Evolutionary conservation across 2,888 invertebrate species (phyloP).

Genomic region (Trichogramma evanescens): DNA sequence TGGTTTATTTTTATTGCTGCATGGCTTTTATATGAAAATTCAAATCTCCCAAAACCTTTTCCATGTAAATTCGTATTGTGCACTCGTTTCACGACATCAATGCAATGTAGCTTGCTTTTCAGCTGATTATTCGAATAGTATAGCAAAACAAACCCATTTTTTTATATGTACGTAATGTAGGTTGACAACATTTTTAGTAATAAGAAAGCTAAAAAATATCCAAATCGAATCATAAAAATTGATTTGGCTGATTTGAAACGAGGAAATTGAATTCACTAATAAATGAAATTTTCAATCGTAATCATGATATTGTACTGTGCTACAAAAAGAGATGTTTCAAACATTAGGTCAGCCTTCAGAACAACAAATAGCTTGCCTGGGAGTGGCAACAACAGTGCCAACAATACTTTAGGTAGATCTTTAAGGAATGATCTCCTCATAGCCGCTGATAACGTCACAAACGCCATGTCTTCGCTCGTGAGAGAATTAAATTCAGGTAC

Average conservation of each 20-base stretch:
- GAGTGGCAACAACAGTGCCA: conserved; percentile 45
- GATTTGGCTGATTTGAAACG: neutral
- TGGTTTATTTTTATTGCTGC: too few species aligned
- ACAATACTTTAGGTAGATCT: conserved; percentile 53
- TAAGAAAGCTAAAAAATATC: neutral
- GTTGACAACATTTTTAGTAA: neutral
- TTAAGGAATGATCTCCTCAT: conserved; percentile 82
- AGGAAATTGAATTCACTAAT: neutral
- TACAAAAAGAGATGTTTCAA: conserved; percentile 46
- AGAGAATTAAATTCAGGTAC: conserved; percentile 89
- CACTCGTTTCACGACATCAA: too few species aligned
- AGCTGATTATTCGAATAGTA: too few species aligned
- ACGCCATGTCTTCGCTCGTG: conserved; percentile 95
- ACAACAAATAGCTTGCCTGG: conserved; percentile 46
- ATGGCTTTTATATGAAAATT: too few species aligned
- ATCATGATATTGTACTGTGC: conserved; percentile 37
- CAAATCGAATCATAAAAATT: neutral
- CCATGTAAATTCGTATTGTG: too few species aligned
- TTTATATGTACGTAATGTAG: too few species aligned
- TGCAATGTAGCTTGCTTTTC: too few species aligned
- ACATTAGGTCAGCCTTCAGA: conserved; percentile 47
- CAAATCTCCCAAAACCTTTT: too few species aligned
- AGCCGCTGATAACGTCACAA: conserved; percentile 95
- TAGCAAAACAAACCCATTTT: too few species aligned
- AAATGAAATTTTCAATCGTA: neutral